Evolutionary conservation across 2,797 vertebrate genomes (phyloP), one percentile per base, ranked within the genome.

Genomic region (Tapirus indicus): DNA sequence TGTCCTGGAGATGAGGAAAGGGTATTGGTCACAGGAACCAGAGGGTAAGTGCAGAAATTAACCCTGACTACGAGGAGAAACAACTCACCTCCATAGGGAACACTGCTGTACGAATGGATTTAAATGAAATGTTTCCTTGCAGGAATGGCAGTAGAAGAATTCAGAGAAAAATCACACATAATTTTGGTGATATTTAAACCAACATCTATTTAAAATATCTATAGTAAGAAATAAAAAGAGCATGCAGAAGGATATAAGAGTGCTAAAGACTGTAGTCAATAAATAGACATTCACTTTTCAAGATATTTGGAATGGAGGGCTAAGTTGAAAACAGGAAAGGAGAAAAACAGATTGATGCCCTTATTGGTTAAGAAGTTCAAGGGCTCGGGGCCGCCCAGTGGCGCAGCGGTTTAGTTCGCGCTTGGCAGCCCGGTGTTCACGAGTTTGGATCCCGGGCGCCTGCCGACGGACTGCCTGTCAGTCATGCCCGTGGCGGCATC

Each of bases 171-270:
- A 3, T 52, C 29, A 74, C 1, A 14, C 4, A 38, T 23, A 35
- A 66, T 69, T 29, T 68, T 80, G 35, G 13, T 16, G 0, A 49
- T 11, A 25, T 7, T 86, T 79, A 91, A 87, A 56, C 47, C 0
- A 66, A 14, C 56, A 82, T 64, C 47, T 74, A 27, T 52, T 95
- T 82, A 80, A 96, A 92, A 80, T 93, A 80, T 13, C 27, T 12
- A 13, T 74, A n/a, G 29, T 74, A 52, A 56, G 66, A 92, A 91
- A 87, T 47, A 69, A 44, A 80, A 91, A 58, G 29, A 44, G 1
- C 16, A 64, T 66, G 7, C 3, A 79, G 38, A 84, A 72, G 35
- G 74, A 56, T 18, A 54, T n/a, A 69, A 77, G 27, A 88, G 16
- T 9, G 79, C 11, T 66, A 10, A 77, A 92, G 58, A 72, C 7